Evolutionary conservation across 2,797 vertebrate species (phyloP).

Genomic region (Octomys mimax): DNA sequence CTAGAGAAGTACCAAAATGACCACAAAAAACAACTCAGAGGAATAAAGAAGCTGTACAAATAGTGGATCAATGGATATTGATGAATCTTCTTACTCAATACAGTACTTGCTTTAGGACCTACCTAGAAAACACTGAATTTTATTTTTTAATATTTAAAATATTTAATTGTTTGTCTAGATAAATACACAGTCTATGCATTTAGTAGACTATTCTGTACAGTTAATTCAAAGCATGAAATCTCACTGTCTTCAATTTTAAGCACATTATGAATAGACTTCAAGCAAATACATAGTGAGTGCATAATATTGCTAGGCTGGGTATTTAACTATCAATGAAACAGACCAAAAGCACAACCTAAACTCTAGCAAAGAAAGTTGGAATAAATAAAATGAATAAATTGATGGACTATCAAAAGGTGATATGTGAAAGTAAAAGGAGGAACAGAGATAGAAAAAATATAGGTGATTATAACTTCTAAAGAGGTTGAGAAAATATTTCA

Average conservation of each 20-base stretch:
- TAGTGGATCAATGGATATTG: neutral
- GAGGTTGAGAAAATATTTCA: neutral
- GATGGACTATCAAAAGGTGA: neutral
- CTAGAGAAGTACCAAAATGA: too few species aligned
- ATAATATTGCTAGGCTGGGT: neutral
- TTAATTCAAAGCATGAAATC: neutral
- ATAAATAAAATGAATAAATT: neutral
- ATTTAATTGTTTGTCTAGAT: conserved; percentile 43
- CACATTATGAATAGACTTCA: neutral
- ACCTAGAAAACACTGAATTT: neutral
- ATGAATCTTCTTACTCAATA: neutral
- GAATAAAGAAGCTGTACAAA: conserved; percentile 2
- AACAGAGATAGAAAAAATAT: neutral
- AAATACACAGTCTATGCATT: neutral
- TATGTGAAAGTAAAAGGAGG: neutral
- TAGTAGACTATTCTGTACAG: neutral
- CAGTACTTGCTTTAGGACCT: neutral
- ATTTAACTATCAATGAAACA: neutral
- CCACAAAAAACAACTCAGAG: neutral
- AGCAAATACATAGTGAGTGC: neutral
- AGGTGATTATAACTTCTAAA: neutral
- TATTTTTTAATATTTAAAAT: conserved; percentile 21
- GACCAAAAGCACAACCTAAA: neutral
- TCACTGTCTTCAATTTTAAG: neutral
- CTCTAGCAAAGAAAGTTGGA: neutral